Conservation (phyloP, 1,140 invertebrate genomes). For the Philotrypesis tridentata region DNA sequence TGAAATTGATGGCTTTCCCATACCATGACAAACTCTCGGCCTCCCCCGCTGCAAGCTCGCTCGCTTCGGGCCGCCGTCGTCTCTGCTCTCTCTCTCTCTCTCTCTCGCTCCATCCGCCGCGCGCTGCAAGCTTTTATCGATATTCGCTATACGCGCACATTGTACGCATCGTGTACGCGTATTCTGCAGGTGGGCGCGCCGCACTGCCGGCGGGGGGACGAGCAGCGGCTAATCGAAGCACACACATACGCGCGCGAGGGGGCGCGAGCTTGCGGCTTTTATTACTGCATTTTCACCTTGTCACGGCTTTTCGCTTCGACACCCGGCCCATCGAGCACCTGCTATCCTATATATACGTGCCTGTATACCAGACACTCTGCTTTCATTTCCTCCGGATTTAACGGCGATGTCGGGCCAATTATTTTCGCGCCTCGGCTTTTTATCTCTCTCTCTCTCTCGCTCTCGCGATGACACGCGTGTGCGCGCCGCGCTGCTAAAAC, state of each 20-base stretch:
- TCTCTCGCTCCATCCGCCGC: background rate
- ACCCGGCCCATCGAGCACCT: slow-evolving; percentile 48
- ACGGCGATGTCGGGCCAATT: slow-evolving; percentile 35
- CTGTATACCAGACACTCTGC: background rate
- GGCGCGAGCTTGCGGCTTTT: slow-evolving; percentile 68
- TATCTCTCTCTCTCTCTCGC: too few relatives aligned
- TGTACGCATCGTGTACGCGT: slow-evolving; percentile 19
- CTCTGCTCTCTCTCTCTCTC: background rate
- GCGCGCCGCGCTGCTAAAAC: background rate
- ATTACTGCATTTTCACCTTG: slow-evolving; percentile 74
- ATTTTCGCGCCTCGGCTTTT: slow-evolving; percentile 2
- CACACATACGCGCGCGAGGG: slow-evolving; percentile 3
- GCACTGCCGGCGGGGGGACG: slow-evolving; percentile 51
- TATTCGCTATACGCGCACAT: slow-evolving; percentile 57
- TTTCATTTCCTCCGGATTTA: slow-evolving; percentile 36
- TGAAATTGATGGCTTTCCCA: slow-evolving; percentile 76
- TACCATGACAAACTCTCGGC: slow-evolving; percentile 72
- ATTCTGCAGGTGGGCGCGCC: slow-evolving; percentile 41
- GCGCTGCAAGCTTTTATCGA: slow-evolving; percentile 71
- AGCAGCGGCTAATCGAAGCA: slow-evolving; percentile 22
- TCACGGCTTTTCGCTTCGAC: slow-evolving; percentile 68
- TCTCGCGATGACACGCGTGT: too few relatives aligned
- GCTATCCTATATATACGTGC: too few relatives aligned
- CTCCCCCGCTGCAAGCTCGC: slow-evolving; percentile 58
- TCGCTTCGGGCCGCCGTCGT: slow-evolving; percentile 14